Conservation (phyloP, 2,888 invertebrate species). For the Lepidocyrtinus sp. region DNA sequence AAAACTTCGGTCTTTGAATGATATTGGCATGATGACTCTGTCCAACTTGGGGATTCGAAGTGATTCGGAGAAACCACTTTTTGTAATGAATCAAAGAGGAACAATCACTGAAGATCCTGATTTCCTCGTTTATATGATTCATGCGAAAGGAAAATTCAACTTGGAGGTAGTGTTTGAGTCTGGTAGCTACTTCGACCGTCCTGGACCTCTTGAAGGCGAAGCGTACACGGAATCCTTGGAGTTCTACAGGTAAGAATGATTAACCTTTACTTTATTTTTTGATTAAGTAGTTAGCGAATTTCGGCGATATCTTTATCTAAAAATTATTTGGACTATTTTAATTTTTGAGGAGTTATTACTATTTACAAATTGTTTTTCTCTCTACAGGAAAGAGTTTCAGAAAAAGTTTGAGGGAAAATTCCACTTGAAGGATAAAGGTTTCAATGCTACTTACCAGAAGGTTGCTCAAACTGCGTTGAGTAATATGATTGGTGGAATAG, state of each 20-base stretch:
- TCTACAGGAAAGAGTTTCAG: constrained; percentile 80
- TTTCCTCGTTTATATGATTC: constrained; percentile 74
- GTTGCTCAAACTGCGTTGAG: constrained; percentile 91
- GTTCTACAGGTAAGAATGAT: constrained; percentile 70
- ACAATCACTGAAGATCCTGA: constrained; percentile 71
- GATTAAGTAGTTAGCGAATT: too few relatives aligned
- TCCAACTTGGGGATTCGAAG: constrained; percentile 62
- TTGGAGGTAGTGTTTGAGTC: constrained; percentile 90
- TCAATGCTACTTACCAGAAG: constrained; percentile 77
- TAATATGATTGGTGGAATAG: constrained; percentile 97
- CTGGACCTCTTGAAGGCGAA: constrained; percentile 77
- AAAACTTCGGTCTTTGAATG: constrained; percentile 64
- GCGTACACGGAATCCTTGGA: constrained; percentile 79
- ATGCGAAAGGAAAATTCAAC: constrained; percentile 84
- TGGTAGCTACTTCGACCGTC: constrained; percentile 77
- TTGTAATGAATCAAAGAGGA: constrained; percentile 61
- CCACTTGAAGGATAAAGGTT: constrained; percentile 81
- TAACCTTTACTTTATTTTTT: too few relatives aligned
- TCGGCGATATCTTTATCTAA: too few relatives aligned
- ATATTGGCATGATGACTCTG: constrained; percentile 61
- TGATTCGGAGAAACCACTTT: constrained; percentile 63
- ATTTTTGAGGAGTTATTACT: too few relatives aligned
- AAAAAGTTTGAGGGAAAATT: constrained; percentile 87
- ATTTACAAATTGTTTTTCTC: neutral
- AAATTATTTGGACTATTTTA: too few relatives aligned